Percentiles rank a stretch among this genome's conserved stretches.
phyloP scores from a whole-genome alignment of 2,888 invertebrate genomes.

The Tholera decimalis region DNA sequence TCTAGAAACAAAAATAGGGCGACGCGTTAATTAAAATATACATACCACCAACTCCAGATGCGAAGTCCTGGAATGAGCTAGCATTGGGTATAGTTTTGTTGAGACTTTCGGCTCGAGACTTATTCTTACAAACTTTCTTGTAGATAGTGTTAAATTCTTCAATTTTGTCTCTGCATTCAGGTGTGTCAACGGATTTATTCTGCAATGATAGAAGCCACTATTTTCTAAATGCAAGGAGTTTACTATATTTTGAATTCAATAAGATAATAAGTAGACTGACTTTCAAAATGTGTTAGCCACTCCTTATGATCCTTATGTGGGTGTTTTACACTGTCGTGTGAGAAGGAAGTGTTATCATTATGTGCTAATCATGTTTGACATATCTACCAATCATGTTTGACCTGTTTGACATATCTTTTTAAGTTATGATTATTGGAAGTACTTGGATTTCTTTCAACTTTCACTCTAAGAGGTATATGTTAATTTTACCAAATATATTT shows the following conservation, averaged over 20 bases:
- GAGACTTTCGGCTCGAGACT: slow-evolving; percentile 57
- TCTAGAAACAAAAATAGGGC: background rate
- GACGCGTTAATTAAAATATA: background rate
- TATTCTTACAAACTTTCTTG: slow-evolving; percentile 73
- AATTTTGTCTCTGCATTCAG: slow-evolving; percentile 74
- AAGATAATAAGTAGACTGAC: background rate
- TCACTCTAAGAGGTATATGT: too few relatives aligned
- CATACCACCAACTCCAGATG: slow-evolving; percentile 78
- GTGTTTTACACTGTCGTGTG: too few relatives aligned
- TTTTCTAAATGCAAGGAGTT: slow-evolving; percentile 41
- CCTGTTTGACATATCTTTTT: too few relatives aligned
- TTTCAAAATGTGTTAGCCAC: too few relatives aligned
- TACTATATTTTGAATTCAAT: background rate
- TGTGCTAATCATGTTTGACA: too few relatives aligned
- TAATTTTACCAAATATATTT: too few relatives aligned
- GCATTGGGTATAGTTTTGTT: slow-evolving; percentile 68
- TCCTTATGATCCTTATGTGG: too few relatives aligned
- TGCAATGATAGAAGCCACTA: slow-evolving; percentile 56
- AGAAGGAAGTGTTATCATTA: too few relatives aligned
- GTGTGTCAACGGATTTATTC: slow-evolving; percentile 65
- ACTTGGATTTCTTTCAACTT: too few relatives aligned
- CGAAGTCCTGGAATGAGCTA: slow-evolving; percentile 78
- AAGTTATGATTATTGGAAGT: too few relatives aligned
- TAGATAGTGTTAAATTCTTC: slow-evolving; percentile 78
- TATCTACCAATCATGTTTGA: too few relatives aligned